Percentiles rank a stretch among this genome's conserved stretches.
These are phyloP conservation scores for Hoplostethus mediterraneus DNA, from an alignment of 2,797 vertebrate genomes.

Conservation along the genomic window DNA sequence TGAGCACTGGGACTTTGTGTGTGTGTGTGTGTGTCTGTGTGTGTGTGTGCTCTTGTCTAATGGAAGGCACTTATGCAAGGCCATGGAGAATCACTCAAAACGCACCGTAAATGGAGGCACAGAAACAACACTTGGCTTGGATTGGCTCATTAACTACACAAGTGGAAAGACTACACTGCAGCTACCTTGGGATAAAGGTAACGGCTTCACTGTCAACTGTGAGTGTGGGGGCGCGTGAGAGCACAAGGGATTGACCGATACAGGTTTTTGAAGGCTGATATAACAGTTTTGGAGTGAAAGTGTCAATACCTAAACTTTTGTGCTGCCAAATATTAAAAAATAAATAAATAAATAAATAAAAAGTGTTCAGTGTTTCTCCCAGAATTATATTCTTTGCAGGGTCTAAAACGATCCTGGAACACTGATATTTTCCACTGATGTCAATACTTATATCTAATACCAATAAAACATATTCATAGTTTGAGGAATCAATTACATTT, in stretches of 20 bases:
- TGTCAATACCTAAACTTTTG: no score
- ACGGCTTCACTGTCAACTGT: conserved; percentile 45
- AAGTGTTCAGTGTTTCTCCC: background rate
- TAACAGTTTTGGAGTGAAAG: no score
- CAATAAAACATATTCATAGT: no score
- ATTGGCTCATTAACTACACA: conserved; percentile 73
- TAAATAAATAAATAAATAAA: no score
- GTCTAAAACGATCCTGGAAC: no score
- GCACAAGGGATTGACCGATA: conserved; percentile 6
- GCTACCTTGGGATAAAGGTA: conserved; percentile 65
- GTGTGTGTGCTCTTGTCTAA: conserved; percentile 47
- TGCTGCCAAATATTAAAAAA: no score
- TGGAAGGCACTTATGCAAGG: conserved; percentile 68
- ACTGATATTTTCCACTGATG: no score
- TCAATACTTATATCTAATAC: no score
- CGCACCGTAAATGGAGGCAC: conserved; percentile 52
- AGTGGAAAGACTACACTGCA: conserved; percentile 57
- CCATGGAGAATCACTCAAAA: conserved; percentile 71
- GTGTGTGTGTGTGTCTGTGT: background rate
- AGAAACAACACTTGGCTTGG: conserved; percentile 64
- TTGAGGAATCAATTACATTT: no score
- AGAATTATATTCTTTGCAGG: background rate
- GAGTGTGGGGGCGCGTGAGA: conserved; percentile 17
- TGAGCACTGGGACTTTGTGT: conserved; percentile 39
- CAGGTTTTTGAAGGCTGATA: background rate